Conservation (phyloP, 2,797 vertebrate species). For the Ataeniobius toweri region DNA sequence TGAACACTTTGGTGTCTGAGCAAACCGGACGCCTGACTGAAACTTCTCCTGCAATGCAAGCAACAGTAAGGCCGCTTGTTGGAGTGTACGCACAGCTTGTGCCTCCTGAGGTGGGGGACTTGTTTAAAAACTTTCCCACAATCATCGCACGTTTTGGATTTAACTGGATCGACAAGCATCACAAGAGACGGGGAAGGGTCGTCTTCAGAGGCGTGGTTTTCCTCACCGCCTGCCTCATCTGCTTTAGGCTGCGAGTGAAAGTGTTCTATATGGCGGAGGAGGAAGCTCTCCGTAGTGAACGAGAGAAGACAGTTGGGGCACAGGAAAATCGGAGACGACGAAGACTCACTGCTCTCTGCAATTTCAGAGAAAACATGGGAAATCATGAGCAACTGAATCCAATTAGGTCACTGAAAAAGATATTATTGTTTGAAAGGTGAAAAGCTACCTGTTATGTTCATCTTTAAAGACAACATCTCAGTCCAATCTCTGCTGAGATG, state of each 20-base stretch:
- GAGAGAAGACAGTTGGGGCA: conserved; percentile 76
- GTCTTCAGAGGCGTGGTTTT: neutral
- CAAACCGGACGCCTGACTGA: conserved; percentile 79
- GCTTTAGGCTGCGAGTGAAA: conserved; percentile 58
- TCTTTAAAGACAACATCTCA: conserved; percentile 73
- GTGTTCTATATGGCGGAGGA: conserved; percentile 70
- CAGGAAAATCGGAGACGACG: conserved; percentile 54
- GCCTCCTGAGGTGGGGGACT: conserved; percentile 76
- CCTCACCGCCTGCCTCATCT: conserved; percentile 26
- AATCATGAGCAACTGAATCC: neutral
- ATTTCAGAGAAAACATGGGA: conserved; percentile 1
- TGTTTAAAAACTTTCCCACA: conserved; percentile 79
- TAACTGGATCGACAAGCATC: conserved; percentile 18
- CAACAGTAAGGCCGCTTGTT: conserved; percentile 83
- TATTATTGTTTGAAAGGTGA: accelerated
- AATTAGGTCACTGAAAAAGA: neutral
- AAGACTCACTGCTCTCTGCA: conserved; percentile 51
- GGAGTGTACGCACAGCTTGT: conserved; percentile 79
- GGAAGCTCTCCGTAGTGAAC: conserved; percentile 78
- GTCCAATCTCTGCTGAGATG: conserved; percentile 71
- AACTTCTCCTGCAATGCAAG: conserved; percentile 76
- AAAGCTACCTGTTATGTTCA: conserved; percentile 65
- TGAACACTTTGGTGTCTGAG: conserved; percentile 80
- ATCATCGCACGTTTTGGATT: conserved; percentile 63
- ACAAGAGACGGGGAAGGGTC: conserved; percentile 16